Percentiles rank a stretch among this genome's conserved stretches.
phyloP scores from a whole-genome alignment of 2,888 invertebrate genomes.

The Pristionchus maxplancki region DNA sequence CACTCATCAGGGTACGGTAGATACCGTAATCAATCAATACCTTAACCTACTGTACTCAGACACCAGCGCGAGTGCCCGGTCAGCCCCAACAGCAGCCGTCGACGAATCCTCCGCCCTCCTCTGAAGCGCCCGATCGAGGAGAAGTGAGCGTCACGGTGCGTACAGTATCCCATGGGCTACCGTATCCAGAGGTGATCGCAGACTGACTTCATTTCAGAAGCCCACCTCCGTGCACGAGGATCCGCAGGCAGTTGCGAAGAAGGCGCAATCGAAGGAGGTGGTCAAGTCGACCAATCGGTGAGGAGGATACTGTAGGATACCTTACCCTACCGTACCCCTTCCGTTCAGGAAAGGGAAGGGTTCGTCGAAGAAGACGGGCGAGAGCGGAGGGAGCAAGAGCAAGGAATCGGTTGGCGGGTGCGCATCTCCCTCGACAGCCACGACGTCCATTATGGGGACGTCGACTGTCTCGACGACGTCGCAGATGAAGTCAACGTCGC shows the following conservation, averaged over 20 bases:
- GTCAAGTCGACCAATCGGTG: not conserved
- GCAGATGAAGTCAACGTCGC: not conserved
- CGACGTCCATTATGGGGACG: not conserved
- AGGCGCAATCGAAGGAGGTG: not conserved
- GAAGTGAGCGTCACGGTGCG: not conserved
- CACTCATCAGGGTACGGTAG: conserved; percentile 17
- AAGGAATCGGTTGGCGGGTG: not conserved
- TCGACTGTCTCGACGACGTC: not conserved
- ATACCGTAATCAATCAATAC: not conserved
- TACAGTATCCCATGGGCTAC: not conserved
- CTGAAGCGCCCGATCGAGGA: not conserved
- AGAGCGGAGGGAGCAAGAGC: not conserved
- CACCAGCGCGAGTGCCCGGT: not conserved
- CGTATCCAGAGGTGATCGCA: not conserved
- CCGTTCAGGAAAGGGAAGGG: not conserved
- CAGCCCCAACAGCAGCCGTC: no score
- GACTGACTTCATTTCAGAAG: conserved; percentile 2
- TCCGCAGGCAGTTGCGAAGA: not conserved
- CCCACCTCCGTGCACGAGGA: not conserved
- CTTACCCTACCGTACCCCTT: no score
- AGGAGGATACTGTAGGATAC: no score
- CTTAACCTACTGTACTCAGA: no score
- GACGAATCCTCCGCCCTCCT: not conserved
- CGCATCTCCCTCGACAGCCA: no score
- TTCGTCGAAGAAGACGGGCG: not conserved